phyloP scores from a whole-genome alignment of 2,797 vertebrate genomes.

The Cryptoblepharus egeriae region DNA sequence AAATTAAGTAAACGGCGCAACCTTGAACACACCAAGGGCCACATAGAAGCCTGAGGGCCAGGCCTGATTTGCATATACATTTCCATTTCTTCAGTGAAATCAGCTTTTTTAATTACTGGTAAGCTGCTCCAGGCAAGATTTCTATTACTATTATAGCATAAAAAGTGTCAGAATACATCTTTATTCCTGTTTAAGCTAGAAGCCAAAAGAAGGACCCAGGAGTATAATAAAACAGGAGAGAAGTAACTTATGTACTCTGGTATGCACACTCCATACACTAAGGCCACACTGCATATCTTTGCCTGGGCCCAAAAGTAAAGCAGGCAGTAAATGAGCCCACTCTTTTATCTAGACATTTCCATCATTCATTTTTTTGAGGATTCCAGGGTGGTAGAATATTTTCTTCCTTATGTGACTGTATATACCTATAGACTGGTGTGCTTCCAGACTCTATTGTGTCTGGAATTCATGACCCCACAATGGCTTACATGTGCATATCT shows the following conservation, averaged over 20 bases:
- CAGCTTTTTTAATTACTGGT: conserved; percentile 34
- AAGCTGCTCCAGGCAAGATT: conserved; percentile 20
- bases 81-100: conserved; percentile 45
- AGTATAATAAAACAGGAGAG: conserved; percentile 22
- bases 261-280: not conserved
- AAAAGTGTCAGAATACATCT: conserved; percentile 12
- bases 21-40: conserved; percentile 28
- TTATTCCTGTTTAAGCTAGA: conserved; percentile 45
- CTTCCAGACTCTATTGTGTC: not conserved
- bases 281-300: not conserved
- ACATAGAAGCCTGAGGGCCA: conserved; percentile 23
- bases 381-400: not conserved
- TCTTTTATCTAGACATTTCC: not conserved
- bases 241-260: conserved; percentile 35
- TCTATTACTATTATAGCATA: conserved; percentile 5
- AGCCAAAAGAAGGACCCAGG: conserved; percentile 17
- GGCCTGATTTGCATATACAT: conserved; percentile 32
- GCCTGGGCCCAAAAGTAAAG: conserved; percentile 23
- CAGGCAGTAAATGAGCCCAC: not conserved
- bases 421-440: not conserved
- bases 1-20: conserved; percentile 5
- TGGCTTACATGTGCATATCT: not conserved
- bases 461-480: no score
- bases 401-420: not conserved
- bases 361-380: not conserved